phyloP scores from a whole-genome alignment of 2,113 vertebrate species.

The Chloropsis hardwickii region DNA sequence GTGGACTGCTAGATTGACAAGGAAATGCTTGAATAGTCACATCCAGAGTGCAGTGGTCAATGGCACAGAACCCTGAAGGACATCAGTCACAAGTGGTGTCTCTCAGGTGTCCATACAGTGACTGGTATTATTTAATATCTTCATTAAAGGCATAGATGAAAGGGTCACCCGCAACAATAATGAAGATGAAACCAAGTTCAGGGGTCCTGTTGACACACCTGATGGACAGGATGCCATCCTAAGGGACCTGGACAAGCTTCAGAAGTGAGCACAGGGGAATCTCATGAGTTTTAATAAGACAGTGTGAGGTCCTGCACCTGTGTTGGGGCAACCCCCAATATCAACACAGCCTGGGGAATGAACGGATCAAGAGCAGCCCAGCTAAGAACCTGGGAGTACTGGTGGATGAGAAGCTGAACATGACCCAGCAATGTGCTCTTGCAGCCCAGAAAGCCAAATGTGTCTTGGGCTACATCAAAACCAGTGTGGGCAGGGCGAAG shows the following conservation, averaged over 20 bases:
- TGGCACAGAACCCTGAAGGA: not conserved
- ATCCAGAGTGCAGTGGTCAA: not conserved
- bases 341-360: not conserved
- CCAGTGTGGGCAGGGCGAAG: not conserved
- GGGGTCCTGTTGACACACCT: not conserved
- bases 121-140: not conserved
- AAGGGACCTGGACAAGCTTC: not conserved
- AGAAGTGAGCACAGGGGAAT: not conserved
- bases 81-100: not conserved
- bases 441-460: not conserved
- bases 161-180: not conserved
- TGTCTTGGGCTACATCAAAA: not conserved
- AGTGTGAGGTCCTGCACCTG: not conserved
- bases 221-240: not conserved
- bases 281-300: not conserved
- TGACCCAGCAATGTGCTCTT: not conserved
- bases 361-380: fast-evolving
- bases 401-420: not conserved
- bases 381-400: not conserved
- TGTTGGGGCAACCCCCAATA: fast-evolving
- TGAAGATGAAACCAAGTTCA: not conserved
- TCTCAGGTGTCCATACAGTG: no score
- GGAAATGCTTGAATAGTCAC: not conserved
- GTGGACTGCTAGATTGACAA: not conserved
- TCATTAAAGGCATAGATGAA: not conserved